These are phyloP conservation scores for Furnarius figulus DNA, from an alignment of 2,113 vertebrate species.

Conservation along the genomic window DNA sequence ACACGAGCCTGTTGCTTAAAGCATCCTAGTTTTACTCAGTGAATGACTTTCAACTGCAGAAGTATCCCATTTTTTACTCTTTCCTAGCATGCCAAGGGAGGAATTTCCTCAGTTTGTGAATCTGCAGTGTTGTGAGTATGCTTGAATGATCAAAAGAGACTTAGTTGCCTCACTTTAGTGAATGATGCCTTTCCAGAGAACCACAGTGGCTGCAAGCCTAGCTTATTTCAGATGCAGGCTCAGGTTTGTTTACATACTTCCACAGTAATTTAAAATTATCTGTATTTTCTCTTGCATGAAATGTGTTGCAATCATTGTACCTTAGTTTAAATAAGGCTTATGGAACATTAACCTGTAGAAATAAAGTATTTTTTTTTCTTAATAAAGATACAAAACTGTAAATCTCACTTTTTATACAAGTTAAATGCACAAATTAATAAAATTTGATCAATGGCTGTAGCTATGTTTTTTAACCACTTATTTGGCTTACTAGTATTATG, in stretches of 20 bases:
- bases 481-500: neutral
- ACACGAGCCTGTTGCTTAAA: neutral
- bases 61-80: neutral
- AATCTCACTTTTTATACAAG: neutral
- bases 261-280: neutral
- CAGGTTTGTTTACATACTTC: neutral
- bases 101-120: neutral
- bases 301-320: neutral
- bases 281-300: neutral
- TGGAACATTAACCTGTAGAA: neutral
- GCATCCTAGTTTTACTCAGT: neutral
- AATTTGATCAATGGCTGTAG: neutral
- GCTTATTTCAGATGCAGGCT: neutral
- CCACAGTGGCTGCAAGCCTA: neutral
- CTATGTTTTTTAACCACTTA: neutral
- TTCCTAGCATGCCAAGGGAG: neutral
- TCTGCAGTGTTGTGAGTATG: neutral
- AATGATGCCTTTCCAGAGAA: neutral
- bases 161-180: neutral
- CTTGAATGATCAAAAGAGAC: neutral
- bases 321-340: neutral
- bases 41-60: neutral
- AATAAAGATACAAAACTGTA: neutral
- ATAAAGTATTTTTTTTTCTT: neutral
- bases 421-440: neutral